phyloP scores from a whole-genome alignment of 2,888 invertebrate genomes.

The Volucella inflata region DNA sequence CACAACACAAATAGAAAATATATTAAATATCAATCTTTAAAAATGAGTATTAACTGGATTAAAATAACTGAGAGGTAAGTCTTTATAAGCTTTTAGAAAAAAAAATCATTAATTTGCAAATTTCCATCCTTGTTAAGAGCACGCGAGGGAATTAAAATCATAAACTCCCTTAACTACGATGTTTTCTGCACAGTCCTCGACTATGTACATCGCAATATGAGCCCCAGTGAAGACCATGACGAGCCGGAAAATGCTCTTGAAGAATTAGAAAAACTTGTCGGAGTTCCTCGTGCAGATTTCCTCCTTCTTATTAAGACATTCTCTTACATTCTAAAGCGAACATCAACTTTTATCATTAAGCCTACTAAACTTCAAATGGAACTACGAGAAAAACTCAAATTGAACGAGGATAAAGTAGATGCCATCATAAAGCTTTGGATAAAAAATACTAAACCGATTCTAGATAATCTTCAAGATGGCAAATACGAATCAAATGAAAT shows the following conservation, averaged over 20 bases:
- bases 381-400: constrained; percentile 84
- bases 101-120: too few relatives aligned
- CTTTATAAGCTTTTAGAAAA: background rate
- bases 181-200: constrained; percentile 82
- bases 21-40: constrained; percentile 10
- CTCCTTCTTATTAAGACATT: constrained; percentile 83
- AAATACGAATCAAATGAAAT: constrained; percentile 84
- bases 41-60: constrained; percentile 81
- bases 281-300: constrained; percentile 81
- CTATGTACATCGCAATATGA: constrained; percentile 83
- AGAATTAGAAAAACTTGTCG: constrained; percentile 82
- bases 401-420: constrained; percentile 85
- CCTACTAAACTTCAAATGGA: constrained; percentile 85
- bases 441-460: constrained; percentile 84
- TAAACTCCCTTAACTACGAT: constrained; percentile 82
- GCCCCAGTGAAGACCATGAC: constrained; percentile 77
- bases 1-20: background rate
- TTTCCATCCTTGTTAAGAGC: constrained; percentile 78
- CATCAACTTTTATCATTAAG: constrained; percentile 85
- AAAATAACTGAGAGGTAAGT: constrained; percentile 81
- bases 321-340: constrained; percentile 84
- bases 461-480: constrained; percentile 84
- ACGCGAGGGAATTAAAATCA: constrained; percentile 83
- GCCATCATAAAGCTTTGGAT: constrained; percentile 85
- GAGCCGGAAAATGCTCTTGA: constrained; percentile 83